Conservation (phyloP, 2,113 vertebrate species). For the Pao palembangensis region DNA sequence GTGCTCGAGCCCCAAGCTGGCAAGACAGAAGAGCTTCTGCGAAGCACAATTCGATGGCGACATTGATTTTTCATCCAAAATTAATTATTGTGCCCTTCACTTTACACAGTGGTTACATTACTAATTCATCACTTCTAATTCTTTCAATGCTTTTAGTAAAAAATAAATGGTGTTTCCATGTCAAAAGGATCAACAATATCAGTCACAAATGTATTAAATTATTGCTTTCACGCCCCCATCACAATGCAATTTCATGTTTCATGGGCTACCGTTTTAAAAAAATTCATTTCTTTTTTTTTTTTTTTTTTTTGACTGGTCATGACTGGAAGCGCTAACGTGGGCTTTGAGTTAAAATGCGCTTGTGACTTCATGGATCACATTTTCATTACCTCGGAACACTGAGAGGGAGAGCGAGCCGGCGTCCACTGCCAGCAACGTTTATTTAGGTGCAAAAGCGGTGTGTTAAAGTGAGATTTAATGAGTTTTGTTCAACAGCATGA, state of each 20-base stretch:
- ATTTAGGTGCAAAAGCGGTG: conserved; percentile 72
- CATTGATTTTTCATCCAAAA: too few species aligned
- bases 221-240: conserved; percentile 87
- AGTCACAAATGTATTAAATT: conserved; percentile 85
- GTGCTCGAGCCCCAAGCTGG: too few species aligned
- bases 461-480: conserved; percentile 69
- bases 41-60: too few species aligned
- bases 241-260: conserved; percentile 92
- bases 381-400: conserved; percentile 86
- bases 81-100: too few species aligned
- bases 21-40: too few species aligned
- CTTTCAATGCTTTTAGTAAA: too few species aligned
- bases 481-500: conserved; percentile 56
- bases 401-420: conserved; percentile 28
- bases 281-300: conserved; percentile 21
- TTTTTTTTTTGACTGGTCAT: conserved; percentile 87
- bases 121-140: too few species aligned
- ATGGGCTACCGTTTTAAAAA: conserved; percentile 85
- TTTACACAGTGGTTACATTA: too few species aligned
- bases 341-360: conserved; percentile 83
- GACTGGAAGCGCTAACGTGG: conserved; percentile 79
- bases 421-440: conserved; percentile 72
- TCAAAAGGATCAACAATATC: too few species aligned
- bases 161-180: too few species aligned
- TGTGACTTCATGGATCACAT: conserved; percentile 79